Base-by-base conservation (phyloP, 2,797 vertebrate species). In the Gambusia yucatana region DNA sequence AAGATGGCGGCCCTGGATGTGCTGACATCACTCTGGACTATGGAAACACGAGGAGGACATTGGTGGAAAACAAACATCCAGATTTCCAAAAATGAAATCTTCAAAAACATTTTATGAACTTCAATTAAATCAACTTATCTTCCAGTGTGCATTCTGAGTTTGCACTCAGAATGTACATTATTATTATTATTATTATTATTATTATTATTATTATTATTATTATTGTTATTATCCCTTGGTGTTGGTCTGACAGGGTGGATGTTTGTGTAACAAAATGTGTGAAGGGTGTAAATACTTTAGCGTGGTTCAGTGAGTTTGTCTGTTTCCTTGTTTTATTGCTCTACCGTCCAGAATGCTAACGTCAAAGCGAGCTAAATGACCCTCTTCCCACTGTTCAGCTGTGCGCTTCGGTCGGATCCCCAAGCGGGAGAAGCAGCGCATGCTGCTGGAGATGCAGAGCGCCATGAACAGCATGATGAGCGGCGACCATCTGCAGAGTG, bases 391-490 rank as follows among this genome's bases (percentile, higher is more conserved):
- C 75, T 71, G 77, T 83, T 82, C 55, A 92, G 98, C 98, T 90
- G 98, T 99, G 88, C 96, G 98, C 77, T 99, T 98, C 83, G 98
- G 98, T 81, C 97, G 97, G n/a, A 99, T 98, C 94, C 98, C 98
- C 22, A 99, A 99, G 88, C 96, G 97, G 5, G 98, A 99, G 82
- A 99, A 98, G 22, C 98, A 99, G 89, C 96, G 97, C 90, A 98
- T 99, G 97, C 94, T 99, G 85, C 96, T 98, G 85, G 98, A 99
- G 92, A 99, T 99, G 98, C 98, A 98, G 90, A 98, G 97, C 81
- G 97, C 97, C 75, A 98, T 98, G 98, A 98, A 97, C 94, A 98
- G 97, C 89, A 98, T 98, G 97, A 98, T 98, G 97, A 98, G 96
- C 94, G 97, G 95, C 94, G 48, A 93, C 79, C 96, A 96, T 77